Conservation (phyloP, 2,797 vertebrate species). For the Perodicticus potto region DNA sequence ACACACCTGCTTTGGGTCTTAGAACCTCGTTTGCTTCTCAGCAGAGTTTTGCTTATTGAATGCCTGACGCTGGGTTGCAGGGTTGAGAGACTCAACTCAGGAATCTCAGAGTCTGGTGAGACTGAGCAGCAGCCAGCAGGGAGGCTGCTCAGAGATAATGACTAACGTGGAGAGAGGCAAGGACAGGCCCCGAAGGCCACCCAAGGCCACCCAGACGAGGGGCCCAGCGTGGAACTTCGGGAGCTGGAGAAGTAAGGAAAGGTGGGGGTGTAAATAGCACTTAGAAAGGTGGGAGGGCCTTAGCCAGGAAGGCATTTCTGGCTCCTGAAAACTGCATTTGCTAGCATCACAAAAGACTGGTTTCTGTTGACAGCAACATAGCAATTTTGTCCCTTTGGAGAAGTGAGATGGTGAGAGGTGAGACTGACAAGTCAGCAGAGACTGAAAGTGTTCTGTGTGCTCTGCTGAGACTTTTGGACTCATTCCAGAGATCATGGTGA, state of each 20-base stretch:
- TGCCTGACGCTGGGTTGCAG: not conserved
- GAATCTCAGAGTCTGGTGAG: not conserved
- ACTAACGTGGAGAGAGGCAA: not conserved
- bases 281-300: not conserved
- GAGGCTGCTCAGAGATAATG: not conserved
- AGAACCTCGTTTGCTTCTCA: not conserved
- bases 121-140: not conserved
- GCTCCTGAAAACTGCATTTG: not conserved
- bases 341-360: not conserved
- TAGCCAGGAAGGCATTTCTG: not conserved
- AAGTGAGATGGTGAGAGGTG: not conserved
- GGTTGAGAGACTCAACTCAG: not conserved
- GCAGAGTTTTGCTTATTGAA: not conserved
- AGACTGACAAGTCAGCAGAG: not conserved
- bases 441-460: not conserved
- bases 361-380: not conserved
- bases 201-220: not conserved
- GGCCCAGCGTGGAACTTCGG: not conserved
- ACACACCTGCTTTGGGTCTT: not conserved
- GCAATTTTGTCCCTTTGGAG: not conserved
- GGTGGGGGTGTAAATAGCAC: not conserved
- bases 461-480: not conserved
- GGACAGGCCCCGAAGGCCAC: not conserved
- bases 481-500: conserved; percentile 6
- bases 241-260: not conserved